A percentile compares a stretch with the other conserved stretches of the same genome.
Conservation (phyloP, 1,140 invertebrate species). For the Trachymyrmex septentrionalis region DNA sequence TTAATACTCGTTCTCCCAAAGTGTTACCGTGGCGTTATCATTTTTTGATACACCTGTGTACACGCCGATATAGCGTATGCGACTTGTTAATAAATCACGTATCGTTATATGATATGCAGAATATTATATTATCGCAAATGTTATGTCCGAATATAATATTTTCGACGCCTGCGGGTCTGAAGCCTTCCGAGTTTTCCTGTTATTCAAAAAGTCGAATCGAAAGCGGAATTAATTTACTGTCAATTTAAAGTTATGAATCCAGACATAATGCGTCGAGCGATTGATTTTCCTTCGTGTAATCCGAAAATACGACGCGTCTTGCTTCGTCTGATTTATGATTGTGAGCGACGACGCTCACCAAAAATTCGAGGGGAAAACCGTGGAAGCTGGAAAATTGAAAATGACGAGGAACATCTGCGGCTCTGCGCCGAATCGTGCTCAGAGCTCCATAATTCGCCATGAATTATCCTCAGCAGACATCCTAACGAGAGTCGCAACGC, state of each 20-base stretch:
- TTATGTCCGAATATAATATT: slow-evolving; percentile 33
- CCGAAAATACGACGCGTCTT: slow-evolving; percentile 51
- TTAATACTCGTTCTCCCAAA: slow-evolving; percentile 49
- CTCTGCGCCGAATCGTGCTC: slow-evolving; percentile 67
- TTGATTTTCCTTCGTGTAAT: slow-evolving; percentile 39
- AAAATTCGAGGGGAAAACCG: slow-evolving; percentile 54
- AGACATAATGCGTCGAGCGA: slow-evolving; percentile 20
- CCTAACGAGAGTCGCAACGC: slow-evolving; percentile 70
- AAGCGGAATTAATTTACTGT: slow-evolving; percentile 2
- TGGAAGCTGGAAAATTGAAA: slow-evolving; percentile 62
- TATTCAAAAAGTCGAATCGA: slow-evolving; percentile 33
- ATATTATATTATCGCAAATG: slow-evolving; percentile 37
- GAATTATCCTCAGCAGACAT: slow-evolving; percentile 73
- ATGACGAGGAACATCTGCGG: slow-evolving; percentile 61
- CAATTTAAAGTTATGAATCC: slow-evolving; percentile 32
- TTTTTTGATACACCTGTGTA: slow-evolving; percentile 62
- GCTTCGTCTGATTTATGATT: slow-evolving; percentile 43
- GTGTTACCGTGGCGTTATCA: slow-evolving; percentile 58
- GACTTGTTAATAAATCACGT: slow-evolving; percentile 53
- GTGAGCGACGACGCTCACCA: slow-evolving; percentile 14
- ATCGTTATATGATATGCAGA: slow-evolving; percentile 22
- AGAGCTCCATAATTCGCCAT: slow-evolving; percentile 67
- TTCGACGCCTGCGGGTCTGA: slow-evolving; percentile 24
- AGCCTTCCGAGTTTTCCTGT: not conserved
- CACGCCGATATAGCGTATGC: not conserved